Conservation (phyloP, 2,113 vertebrate genomes). For the Copsychus sechellarum region DNA sequence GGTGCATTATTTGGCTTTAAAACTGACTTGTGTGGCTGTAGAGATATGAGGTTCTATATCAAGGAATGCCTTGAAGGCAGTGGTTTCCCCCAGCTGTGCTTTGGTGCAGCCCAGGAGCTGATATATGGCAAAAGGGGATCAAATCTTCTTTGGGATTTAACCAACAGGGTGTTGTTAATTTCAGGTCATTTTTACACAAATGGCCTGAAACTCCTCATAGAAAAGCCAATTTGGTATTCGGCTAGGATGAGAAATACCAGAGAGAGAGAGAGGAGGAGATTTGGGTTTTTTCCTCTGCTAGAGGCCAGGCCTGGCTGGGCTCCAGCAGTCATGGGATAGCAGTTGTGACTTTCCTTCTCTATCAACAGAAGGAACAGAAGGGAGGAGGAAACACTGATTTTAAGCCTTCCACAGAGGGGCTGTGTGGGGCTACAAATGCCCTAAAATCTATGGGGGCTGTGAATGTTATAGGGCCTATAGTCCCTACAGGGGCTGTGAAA, state of each 20-base stretch:
- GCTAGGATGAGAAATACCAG: neutral
- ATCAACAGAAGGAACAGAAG: neutral
- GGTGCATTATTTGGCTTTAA: neutral
- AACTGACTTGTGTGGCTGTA: neutral
- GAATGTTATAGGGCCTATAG: no score
- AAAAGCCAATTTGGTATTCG: neutral
- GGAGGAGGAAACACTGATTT: neutral
- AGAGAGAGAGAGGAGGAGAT: neutral
- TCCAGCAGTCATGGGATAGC: neutral
- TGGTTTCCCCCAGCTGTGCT: neutral
- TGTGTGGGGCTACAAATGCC: neutral
- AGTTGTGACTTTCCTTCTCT: neutral
- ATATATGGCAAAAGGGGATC: neutral
- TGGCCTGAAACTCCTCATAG: neutral
- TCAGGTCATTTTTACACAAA: neutral
- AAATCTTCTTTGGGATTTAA: neutral
- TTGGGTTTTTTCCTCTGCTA: neutral
- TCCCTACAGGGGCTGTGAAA: no score
- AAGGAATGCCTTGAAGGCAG: neutral
- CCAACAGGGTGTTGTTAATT: neutral
- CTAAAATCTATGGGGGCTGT: neutral
- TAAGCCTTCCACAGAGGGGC: neutral
- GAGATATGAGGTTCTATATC: rapidly evolving
- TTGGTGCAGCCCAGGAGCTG: neutral
- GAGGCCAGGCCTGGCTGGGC: neutral